Evolutionary conservation across 2,888 invertebrate genomes (phyloP).

Genomic region (Malacosoma neustria): DNA sequence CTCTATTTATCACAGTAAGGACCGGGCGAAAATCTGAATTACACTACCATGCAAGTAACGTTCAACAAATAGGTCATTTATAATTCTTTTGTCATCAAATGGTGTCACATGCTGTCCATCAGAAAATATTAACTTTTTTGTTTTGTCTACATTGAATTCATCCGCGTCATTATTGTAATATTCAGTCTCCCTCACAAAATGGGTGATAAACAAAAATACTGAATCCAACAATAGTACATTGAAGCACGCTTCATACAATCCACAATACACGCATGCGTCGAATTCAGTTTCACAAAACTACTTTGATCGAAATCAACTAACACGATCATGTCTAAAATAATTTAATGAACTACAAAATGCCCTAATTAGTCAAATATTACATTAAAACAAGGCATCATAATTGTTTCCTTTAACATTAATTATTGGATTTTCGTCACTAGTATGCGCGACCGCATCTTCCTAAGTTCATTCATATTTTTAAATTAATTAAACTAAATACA

Average conservation of each 20-base stretch:
- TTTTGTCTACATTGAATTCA: slow-evolving; percentile 18
- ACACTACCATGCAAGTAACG: slow-evolving; percentile 65
- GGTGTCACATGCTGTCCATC: slow-evolving; percentile 37
- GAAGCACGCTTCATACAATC: slow-evolving; percentile 28
- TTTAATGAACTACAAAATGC: slow-evolving; percentile 70
- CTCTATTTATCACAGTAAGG: slow-evolving; percentile 63
- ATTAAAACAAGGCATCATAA: slow-evolving; percentile 64
- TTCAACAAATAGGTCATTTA: slow-evolving; percentile 52
- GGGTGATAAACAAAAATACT: slow-evolving; percentile 69
- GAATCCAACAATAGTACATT: slow-evolving; percentile 43
- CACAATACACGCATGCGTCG: slow-evolving; percentile 35
- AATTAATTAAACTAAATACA: slow-evolving; percentile 68
- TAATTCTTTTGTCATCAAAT: slow-evolving; percentile 29
- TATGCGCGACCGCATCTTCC: slow-evolving; percentile 74
- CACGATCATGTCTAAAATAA: slow-evolving; percentile 65
- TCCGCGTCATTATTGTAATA: slow-evolving; percentile 61
- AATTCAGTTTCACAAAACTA: slow-evolving; percentile 41
- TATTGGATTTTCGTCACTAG: slow-evolving; percentile 74
- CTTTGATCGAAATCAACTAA: slow-evolving; percentile 63
- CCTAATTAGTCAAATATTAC: slow-evolving; percentile 67
- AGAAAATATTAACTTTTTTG: slow-evolving; percentile 33
- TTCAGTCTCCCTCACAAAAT: slow-evolving; percentile 68
- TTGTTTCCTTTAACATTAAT: slow-evolving; percentile 42
- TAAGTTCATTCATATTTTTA: slow-evolving; percentile 67
- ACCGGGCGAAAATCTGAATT: slow-evolving; percentile 71